These are phyloP conservation scores for Lucilia cuprina DNA, from an alignment of 1,140 invertebrate genomes.

Conservation along the genomic window DNA sequence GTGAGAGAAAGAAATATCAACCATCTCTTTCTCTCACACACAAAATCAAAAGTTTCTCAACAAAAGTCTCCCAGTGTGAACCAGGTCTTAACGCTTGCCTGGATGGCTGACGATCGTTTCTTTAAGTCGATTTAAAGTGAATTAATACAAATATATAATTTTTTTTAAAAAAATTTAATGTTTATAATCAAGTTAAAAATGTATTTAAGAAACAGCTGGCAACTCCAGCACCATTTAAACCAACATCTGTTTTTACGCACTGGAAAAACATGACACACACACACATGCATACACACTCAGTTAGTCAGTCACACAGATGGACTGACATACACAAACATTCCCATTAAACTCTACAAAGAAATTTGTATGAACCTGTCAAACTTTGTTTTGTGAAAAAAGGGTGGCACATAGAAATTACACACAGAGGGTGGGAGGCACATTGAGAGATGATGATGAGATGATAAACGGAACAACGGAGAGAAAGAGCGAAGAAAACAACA, in stretches of 20 bases:
- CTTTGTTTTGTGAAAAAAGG: background rate
- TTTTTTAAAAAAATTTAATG: too few relatives aligned
- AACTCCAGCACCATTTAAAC: background rate
- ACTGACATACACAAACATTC: background rate
- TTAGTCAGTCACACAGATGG: background rate
- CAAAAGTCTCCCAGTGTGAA: too few relatives aligned
- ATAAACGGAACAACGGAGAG: background rate
- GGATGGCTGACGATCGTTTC: too few relatives aligned
- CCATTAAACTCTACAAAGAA: slow-evolving; percentile 16
- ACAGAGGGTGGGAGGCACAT: slow-evolving; percentile 5
- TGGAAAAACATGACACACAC: background rate
- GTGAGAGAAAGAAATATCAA: too few relatives aligned
- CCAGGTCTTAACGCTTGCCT: too few relatives aligned
- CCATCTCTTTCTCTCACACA: too few relatives aligned
- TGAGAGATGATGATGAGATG: background rate
- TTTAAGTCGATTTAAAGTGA: too few relatives aligned
- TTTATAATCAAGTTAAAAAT: too few relatives aligned
- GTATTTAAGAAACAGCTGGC: too few relatives aligned
- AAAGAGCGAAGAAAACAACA: slow-evolving; percentile 18
- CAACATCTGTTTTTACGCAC: slow-evolving; percentile 28
- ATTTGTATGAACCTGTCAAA: background rate
- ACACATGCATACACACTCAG: background rate
- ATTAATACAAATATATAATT: too few relatives aligned
- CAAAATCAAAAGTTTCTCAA: too few relatives aligned
- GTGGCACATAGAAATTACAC: background rate